Base-by-base conservation (phyloP, 2,113 vertebrate species). In the Cranoglanis bouderius region DNA sequence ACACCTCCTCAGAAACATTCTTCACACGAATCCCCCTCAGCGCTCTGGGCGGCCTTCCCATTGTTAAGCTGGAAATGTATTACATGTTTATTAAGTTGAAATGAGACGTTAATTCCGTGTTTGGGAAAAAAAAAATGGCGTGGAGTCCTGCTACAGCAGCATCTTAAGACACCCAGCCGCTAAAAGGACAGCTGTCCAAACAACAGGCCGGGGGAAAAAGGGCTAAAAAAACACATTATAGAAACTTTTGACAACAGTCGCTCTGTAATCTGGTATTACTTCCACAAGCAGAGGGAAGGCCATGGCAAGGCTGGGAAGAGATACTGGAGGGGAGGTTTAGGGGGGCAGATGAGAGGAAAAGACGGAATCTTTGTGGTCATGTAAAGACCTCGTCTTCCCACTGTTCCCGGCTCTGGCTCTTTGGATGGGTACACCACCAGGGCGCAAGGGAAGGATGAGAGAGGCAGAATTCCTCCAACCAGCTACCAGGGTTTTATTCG, bases 201-300 rank as follows among this genome's bases (percentile, higher is more conserved):
- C 95, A 96, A 90, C 89, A 91, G 77, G 90, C 87, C 75, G 51
- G 88, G 0, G 89, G 77, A 61, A 82, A 93, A 94, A 92, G 91
- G 92, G 91, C 91, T 94, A 95, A 92, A 93, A 95, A 94, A 95
- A 95, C 94, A 96, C 92, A 95, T 95, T 95, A 94, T 94, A 94
- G 95, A 94, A 95, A 94, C 93, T 93, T 95, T 95, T 95, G 94
- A 96, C 94, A 95, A 95, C 95, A 95, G 95, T 95, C 92, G 93
- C 94, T 95, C 94, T 96, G 95, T 96, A 95, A 96, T 96, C 94
- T 95, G 94, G 95, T 95, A 94, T 94, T 95, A 94, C 95, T 95
- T 96, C 94, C 94, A 94, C 92, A 95, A 95, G 94, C 92, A 92
- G 92, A 94, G 92, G 90, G 94, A 53, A 91, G 92, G 92, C 93